Base-by-base conservation (phyloP, 2,113 vertebrate species). In the Microtus oregoni region DNA sequence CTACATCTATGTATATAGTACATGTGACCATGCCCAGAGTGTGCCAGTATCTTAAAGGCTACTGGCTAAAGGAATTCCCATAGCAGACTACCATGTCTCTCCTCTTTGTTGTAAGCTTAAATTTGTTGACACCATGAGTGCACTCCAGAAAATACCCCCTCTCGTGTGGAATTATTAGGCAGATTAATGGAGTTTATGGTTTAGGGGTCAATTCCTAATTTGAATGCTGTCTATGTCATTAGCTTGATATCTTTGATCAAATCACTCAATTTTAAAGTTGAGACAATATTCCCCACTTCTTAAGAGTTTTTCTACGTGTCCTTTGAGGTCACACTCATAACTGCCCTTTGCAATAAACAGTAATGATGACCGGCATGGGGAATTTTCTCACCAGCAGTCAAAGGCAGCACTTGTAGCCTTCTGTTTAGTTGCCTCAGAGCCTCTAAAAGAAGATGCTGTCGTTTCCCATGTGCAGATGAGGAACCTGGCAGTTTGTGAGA, bases 361-460 rank as follows among this genome's bases (percentile, higher is more conserved):
- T 44, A 19, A 58, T 76, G 26, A 8, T 10, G 26, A 1, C 6
- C 15, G 4, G 61, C 65, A 28, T 7, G 30, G 30, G 55, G 32
- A 35, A 19, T 7, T 52, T 75, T 28, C n/a, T 83, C 61, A 20
- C 4, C 38, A 86, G 4, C 24, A 35, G 5, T 5, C 20, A 63
- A 32, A 10, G 10, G 5, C 1, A 24, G 8, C 20, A 7, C 11
- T 7, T 41, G 15, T 8, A 5, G 44, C 26, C 38, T 78, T 73
- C 14, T 47, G 47, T 2, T 89, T 47, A 73, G 30, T 26, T 86
- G 2, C 38, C 38, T 35, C 70, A 22, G 38, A n/a, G 5, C 38
- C 24, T 72, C 3, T 55, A 0, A 50, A 26, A 44, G 12, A 35
- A 41, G 5, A 19, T 13, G 1, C 15, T 38, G 5, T n/a, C 13